Percentiles rank a stretch among this genome's conserved stretches.
Evolutionary conservation across 2,797 vertebrate species (phyloP).

Genomic region (Dicrostonyx torquatus): DNA sequence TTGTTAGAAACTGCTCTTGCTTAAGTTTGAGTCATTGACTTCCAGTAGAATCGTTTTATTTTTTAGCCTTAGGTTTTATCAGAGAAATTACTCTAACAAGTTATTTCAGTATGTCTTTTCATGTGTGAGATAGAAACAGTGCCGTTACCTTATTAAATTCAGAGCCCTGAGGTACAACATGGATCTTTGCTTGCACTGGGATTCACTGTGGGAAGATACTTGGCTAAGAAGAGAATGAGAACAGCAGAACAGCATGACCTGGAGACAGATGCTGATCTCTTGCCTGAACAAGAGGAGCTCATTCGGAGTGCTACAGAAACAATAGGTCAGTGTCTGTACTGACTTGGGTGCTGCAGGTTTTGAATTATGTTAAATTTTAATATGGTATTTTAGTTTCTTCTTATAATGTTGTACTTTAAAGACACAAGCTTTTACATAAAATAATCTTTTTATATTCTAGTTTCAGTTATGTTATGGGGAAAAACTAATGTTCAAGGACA

Average conservation of each 20-base stretch:
- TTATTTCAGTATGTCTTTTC: constrained; percentile 4
- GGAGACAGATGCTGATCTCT: constrained; percentile 83
- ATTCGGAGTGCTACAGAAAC: constrained; percentile 93
- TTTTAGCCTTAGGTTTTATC: constrained; percentile 36
- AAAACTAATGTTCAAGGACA: constrained; percentile 15
- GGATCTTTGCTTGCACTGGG: constrained; percentile 96
- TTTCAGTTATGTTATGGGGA: not conserved
- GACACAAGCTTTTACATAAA: not conserved
- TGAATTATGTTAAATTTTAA: constrained; percentile 30
- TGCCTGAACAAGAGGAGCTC: constrained; percentile 91
- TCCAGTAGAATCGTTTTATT: not conserved
- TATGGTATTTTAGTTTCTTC: constrained; percentile 35
- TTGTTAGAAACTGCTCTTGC: not conserved
- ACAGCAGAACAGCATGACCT: constrained; percentile 83
- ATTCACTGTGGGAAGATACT: constrained; percentile 95
- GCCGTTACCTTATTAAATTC: constrained; percentile 75
- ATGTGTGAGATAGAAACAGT: not conserved
- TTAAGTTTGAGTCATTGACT: not conserved
- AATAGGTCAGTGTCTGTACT: constrained; percentile 88
- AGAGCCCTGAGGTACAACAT: constrained; percentile 97
- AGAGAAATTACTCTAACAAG: not conserved
- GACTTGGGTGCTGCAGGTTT: not conserved
- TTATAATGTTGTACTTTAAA: constrained; percentile 14
- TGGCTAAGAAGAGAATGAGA: constrained; percentile 90
- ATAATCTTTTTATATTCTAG: not conserved